phyloP scores from a whole-genome alignment of 2,113 vertebrate species.

The Lepus timidus region DNA sequence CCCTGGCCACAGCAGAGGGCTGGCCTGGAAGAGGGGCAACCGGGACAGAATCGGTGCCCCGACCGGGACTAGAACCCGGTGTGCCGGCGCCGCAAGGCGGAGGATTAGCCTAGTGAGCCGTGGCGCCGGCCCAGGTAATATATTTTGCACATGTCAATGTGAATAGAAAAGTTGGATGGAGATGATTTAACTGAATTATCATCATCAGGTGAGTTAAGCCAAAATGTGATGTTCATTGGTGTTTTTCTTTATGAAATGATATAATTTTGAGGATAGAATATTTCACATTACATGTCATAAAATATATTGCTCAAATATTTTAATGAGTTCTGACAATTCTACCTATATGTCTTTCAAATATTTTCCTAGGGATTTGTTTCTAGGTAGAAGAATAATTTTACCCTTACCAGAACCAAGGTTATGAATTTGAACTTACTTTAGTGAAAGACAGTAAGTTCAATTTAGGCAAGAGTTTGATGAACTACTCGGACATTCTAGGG shows the following conservation, averaged over 20 bases:
- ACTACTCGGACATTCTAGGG: not conserved
- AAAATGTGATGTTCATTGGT: not conserved
- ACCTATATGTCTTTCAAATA: not conserved
- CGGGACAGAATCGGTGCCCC: too few relatives aligned
- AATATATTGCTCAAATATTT: not conserved
- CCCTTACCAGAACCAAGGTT: not conserved
- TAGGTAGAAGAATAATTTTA: not conserved
- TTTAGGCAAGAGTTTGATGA: conserved; percentile 12
- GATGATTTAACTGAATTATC: not conserved
- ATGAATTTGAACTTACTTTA: not conserved
- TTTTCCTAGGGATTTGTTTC: not conserved
- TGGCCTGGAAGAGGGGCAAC: too few relatives aligned
- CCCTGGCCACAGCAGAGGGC: too few relatives aligned
- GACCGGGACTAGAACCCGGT: too few relatives aligned
- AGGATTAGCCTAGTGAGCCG: too few relatives aligned
- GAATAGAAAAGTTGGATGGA: not conserved
- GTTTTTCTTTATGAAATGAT: conserved; percentile 1
- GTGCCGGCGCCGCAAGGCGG: too few relatives aligned
- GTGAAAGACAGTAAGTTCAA: not conserved
- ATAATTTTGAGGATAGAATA: not conserved
- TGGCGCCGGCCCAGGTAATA: not conserved
- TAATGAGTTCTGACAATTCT: not conserved
- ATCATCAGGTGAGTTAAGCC: not conserved
- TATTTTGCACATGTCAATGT: not conserved
- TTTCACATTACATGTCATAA: not conserved